Evolutionary conservation across 2,113 vertebrate genomes (phyloP), one percentile per base, ranked within the genome.

Genomic region (Lynx canadensis): DNA sequence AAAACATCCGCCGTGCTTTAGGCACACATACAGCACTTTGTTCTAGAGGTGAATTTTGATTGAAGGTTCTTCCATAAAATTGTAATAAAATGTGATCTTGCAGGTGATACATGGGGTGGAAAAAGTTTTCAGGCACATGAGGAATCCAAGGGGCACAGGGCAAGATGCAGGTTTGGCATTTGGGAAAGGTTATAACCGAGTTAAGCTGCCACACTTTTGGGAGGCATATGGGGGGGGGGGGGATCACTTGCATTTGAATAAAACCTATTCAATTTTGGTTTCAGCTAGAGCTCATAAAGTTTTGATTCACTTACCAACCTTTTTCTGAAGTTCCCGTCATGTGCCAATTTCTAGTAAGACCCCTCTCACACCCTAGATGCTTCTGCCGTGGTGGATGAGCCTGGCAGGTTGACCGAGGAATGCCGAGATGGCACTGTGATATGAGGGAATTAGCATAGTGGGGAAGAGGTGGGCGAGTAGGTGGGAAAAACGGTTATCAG

Each of bases 21-120:
- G 33, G 66, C 12, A 45, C 50, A 66, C 36, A 27, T 1, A 80
- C 0, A 80, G n/a, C 21, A 10, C 29, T 74, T 65, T 73, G n/a
- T 41, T 78, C 31, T 65, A 33, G 60, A 96, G 68, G 41, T 57
- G 38, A 48, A 41, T 92, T 86, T 92, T 86, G 33, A 79, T 81
- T 14, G 25, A 81, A 91, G 36, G 79, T 60, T 55, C 57, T 94
- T 94, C 21, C 66, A 19, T 81, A 78, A 88, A 94, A 73, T 78
- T 79, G 81, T 90, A 55, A 76, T 33, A 84, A 79, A 90, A 31
- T 33, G 18, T 38, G 23, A n/a, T 78, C 18, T 89, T 60, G 3
- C 33, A 81, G 79, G 18, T 8, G 36, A 11, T 45, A 38, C 74
- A 1, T 76, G 66, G 21, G 66, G 11, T 41, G 25, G 65, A 71